phyloP scores from a whole-genome alignment of 2,113 vertebrate genomes.

The Spea multiplicata region DNA sequence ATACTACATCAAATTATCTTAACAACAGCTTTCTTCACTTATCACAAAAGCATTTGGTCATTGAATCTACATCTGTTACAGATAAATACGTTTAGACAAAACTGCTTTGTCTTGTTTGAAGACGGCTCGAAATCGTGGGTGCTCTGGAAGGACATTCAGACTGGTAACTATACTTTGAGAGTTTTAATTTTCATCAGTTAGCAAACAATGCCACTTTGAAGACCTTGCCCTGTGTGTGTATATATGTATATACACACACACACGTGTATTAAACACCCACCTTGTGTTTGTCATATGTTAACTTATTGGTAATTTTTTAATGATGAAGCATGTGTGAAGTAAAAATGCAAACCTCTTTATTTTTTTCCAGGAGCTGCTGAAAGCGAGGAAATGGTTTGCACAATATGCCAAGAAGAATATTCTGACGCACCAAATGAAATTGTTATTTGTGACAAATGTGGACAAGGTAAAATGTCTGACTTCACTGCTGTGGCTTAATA shows the following conservation, averaged over 20 bases:
- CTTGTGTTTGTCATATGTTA: too few relatives aligned
- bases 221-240: too few relatives aligned
- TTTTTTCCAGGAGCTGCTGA: constrained; percentile 83
- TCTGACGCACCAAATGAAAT: constrained; percentile 98
- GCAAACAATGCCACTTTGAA: too few relatives aligned
- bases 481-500: too few relatives aligned
- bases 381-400: constrained; percentile 95
- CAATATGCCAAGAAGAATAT: constrained; percentile 97
- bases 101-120: constrained; percentile 97
- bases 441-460: constrained; percentile 98
- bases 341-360: too few relatives aligned
- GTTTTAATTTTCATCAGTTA: background rate
- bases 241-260: too few relatives aligned
- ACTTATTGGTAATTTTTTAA: background rate
- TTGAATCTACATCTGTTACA: constrained; percentile 57
- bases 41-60: too few relatives aligned
- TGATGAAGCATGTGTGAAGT: background rate
- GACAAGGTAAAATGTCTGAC: constrained; percentile 77
- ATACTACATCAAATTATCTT: too few relatives aligned
- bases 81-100: constrained; percentile 93
- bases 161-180: constrained; percentile 68
- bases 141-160: constrained; percentile 98
- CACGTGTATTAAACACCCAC: too few relatives aligned
- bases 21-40: too few relatives aligned
- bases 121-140: constrained; percentile 98